Conservation (phyloP, 2,113 vertebrate species). For the Mandrillus leucophaeus region DNA sequence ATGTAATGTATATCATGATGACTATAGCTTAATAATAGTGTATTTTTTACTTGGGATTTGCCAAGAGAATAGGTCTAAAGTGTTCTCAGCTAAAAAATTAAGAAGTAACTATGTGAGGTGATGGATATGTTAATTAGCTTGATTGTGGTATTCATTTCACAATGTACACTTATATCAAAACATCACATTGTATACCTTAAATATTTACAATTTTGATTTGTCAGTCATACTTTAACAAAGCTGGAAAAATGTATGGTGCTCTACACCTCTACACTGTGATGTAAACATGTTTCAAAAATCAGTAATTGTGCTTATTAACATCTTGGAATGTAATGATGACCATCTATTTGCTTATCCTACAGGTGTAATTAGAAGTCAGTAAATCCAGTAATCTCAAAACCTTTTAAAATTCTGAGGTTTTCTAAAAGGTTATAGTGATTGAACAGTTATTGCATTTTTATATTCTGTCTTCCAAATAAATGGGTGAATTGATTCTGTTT, state of each 20-base stretch:
- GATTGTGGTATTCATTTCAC: neutral
- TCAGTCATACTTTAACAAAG: no score
- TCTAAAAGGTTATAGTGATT: neutral
- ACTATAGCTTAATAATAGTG: no score
- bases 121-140: neutral
- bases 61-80: neutral
- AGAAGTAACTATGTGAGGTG: neutral
- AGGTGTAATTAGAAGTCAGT: neutral
- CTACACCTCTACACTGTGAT: neutral
- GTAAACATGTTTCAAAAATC: neutral
- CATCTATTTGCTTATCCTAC: neutral
- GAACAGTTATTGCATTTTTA: neutral
- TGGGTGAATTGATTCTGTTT: neutral
- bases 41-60: neutral
- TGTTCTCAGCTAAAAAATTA: neutral
- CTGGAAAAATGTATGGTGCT: neutral
- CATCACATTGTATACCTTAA: neutral
- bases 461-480: neutral
- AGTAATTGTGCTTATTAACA: neutral
- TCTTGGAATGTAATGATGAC: neutral
- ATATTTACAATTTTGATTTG: neutral
- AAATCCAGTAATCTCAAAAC: neutral
- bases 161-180: neutral
- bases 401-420: neutral
- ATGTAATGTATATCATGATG: neutral